Conservation (phyloP, 2,113 vertebrate genomes). For the Heterochromis multidens region DNA sequence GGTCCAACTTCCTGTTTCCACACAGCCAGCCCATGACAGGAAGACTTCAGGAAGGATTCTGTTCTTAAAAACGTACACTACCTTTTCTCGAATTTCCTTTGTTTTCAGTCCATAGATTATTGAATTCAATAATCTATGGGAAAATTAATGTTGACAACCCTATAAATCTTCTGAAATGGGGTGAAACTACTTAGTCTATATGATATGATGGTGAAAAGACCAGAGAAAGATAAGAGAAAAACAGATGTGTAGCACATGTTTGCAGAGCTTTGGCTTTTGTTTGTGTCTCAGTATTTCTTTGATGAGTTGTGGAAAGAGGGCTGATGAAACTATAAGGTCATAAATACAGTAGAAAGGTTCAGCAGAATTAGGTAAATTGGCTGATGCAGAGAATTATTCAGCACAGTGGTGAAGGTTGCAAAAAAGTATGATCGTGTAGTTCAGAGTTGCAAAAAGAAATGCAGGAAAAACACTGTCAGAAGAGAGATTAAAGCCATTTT, state of each 20-base stretch:
- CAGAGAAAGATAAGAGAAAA: slow-evolving; percentile 66
- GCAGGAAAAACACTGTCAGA: slow-evolving; percentile 31
- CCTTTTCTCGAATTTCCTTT: slow-evolving; percentile 43
- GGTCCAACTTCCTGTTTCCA: too few relatives aligned
- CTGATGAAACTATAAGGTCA: slow-evolving; percentile 71
- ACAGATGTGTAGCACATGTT: slow-evolving; percentile 76
- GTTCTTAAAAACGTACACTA: too few relatives aligned
- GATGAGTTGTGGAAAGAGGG: slow-evolving; percentile 36
- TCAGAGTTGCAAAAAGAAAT: slow-evolving; percentile 66
- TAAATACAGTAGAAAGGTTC: slow-evolving; percentile 70
- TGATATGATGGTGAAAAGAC: slow-evolving; percentile 71
- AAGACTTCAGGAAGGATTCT: too few relatives aligned
- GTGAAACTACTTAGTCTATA: slow-evolving; percentile 60
- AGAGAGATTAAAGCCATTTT: slow-evolving; percentile 43
- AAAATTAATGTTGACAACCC: slow-evolving; percentile 64
- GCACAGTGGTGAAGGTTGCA: slow-evolving; percentile 72
- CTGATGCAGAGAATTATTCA: slow-evolving; percentile 71
- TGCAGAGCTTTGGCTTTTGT: slow-evolving; percentile 73
- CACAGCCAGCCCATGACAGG: too few relatives aligned
- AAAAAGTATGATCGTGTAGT: slow-evolving; percentile 70
- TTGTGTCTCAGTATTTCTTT: slow-evolving; percentile 2
- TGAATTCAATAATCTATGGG: slow-evolving; percentile 73
- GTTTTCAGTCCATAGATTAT: slow-evolving; percentile 76
- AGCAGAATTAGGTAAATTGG: slow-evolving; percentile 74
- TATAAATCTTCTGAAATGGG: slow-evolving; percentile 57